phyloP scores from a whole-genome alignment of 1,140 invertebrate species.

The Oryzaephilus surinamensis region DNA sequence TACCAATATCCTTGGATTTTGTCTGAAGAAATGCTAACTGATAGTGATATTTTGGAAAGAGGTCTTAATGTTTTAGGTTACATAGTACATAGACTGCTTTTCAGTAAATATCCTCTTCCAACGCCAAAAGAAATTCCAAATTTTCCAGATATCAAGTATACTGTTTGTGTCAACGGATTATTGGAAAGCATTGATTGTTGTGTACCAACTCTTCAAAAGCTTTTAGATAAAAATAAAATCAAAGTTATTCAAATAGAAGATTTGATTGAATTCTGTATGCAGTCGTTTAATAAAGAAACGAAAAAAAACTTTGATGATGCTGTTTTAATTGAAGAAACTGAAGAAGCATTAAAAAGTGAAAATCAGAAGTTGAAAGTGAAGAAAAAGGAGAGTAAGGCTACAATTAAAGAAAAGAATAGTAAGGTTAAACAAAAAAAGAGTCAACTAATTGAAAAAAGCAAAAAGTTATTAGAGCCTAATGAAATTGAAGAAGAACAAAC shows the following conservation, averaged over 20 bases:
- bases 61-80: too few species aligned
- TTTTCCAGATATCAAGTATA: slow-evolving; percentile 32
- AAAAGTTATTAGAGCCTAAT: slow-evolving; percentile 2
- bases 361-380: slow-evolving; percentile 7
- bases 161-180: slow-evolving; percentile 41
- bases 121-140: slow-evolving; percentile 32
- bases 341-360: slow-evolving; percentile 10
- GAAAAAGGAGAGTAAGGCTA: slow-evolving; percentile 11
- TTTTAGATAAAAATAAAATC: slow-evolving; percentile 39
- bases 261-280: slow-evolving; percentile 45
- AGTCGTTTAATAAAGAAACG: slow-evolving; percentile 41
- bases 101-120: slow-evolving; percentile 43
- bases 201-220: slow-evolving; percentile 35
- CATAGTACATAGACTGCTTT: slow-evolving; percentile 44
- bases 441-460: slow-evolving; percentile 14
- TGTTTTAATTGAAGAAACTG: slow-evolving; percentile 7
- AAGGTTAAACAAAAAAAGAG: slow-evolving; percentile 11
- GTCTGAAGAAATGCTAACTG: too few species aligned
- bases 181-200: slow-evolving; percentile 40
- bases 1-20: too few species aligned
- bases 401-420: too few species aligned
- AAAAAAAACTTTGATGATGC: slow-evolving; percentile 37
- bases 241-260: slow-evolving; percentile 42
- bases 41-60: too few species aligned
- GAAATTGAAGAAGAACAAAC: background rate